Percentiles rank a stretch among this genome's conserved stretches.
Conservation (phyloP, 2,113 vertebrate species). For the Cranoglanis bouderius region DNA sequence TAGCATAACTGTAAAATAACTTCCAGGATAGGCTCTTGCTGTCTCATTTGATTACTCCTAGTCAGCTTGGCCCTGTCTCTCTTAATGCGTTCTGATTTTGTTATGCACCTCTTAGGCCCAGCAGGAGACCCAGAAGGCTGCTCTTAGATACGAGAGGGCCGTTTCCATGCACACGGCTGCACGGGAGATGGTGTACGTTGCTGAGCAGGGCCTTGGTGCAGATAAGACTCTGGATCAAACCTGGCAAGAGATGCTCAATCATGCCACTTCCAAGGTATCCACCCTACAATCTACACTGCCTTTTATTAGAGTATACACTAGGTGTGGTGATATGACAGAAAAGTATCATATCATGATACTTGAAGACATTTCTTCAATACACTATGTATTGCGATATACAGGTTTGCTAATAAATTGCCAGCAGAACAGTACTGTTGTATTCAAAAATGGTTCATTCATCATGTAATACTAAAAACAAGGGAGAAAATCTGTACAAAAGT, state of each 20-base stretch:
- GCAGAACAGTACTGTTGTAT: neutral
- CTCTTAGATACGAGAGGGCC: constrained; percentile 84
- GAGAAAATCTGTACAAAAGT: neutral
- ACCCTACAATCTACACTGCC: neutral
- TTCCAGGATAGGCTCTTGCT: neutral
- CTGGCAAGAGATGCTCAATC: constrained; percentile 96
- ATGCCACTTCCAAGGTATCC: constrained; percentile 85
- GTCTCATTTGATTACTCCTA: neutral
- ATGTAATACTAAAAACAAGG: neutral
- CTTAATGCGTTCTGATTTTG: constrained; percentile 29
- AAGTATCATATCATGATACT: neutral
- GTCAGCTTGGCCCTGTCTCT: neutral
- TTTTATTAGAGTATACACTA: neutral
- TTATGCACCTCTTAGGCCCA: constrained; percentile 75
- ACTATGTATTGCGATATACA: neutral
- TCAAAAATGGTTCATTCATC: neutral
- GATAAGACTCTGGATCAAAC: constrained; percentile 87
- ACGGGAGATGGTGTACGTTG: constrained; percentile 92
- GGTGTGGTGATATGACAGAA: neutral
- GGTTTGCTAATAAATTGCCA: neutral
- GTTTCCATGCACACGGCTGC: constrained; percentile 91
- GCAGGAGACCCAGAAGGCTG: constrained; percentile 90
- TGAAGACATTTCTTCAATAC: neutral
- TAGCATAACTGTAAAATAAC: neutral
- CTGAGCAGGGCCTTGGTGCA: constrained; percentile 85